These are phyloP conservation scores for Cossypha niveicapilla DNA, from an alignment of 2,797 vertebrate species.

Conservation along the genomic window DNA sequence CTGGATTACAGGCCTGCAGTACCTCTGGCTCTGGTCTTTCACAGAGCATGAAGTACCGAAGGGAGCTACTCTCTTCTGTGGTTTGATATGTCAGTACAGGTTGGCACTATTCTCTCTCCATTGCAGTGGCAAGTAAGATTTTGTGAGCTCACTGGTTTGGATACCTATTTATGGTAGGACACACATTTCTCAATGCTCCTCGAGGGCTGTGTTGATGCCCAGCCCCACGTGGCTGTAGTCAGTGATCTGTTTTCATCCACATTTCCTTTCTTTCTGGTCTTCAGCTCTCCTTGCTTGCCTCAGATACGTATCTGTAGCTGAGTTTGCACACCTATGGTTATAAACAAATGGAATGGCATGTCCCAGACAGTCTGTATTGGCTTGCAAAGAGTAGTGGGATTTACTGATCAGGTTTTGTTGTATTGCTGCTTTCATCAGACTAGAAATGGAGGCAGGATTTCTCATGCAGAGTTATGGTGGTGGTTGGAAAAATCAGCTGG, in stretches of 20 bases:
- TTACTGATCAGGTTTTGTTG: neutral
- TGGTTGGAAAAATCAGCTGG: neutral
- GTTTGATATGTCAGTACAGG: neutral
- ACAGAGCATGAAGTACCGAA: neutral
- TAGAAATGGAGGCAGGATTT: neutral
- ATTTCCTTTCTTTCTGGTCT: neutral
- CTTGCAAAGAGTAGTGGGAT: neutral
- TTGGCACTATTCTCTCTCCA: neutral
- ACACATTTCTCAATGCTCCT: neutral
- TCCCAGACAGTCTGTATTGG: neutral
- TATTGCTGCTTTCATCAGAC: neutral
- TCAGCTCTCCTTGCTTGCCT: neutral
- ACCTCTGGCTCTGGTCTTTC: neutral
- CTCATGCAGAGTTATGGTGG: neutral
- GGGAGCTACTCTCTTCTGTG: neutral
- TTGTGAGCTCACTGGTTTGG: neutral
- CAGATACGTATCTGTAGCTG: neutral
- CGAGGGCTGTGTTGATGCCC: neutral
- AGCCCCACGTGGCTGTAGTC: neutral
- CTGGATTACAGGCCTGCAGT: neutral
- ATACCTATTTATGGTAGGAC: neutral
- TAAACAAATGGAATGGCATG: neutral
- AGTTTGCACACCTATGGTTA: neutral
- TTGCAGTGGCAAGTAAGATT: neutral
- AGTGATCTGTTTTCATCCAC: neutral